These are phyloP conservation scores for Hirtodrosophila trivittata DNA, from an alignment of 2,888 invertebrate species.

Conservation along the genomic window DNA sequence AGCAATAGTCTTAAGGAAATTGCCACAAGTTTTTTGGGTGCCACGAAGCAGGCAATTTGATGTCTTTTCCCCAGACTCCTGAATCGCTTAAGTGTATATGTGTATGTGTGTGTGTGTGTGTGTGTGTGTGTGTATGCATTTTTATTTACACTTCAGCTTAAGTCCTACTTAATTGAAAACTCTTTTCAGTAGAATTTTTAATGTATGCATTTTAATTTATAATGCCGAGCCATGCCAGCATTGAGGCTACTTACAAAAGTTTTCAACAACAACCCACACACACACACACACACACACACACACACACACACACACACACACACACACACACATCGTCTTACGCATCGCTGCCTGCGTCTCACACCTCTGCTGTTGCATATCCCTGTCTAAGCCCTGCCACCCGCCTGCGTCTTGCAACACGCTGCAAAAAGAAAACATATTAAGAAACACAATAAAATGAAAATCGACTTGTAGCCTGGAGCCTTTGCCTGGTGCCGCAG, in stretches of 20 bases:
- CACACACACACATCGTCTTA: slow-evolving; percentile 24
- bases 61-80: slow-evolving; percentile 54
- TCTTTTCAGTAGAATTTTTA: slow-evolving; percentile 79
- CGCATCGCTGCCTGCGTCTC: slow-evolving; percentile 55
- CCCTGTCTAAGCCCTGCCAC: slow-evolving; percentile 63
- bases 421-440: slow-evolving; percentile 58
- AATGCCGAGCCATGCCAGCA: slow-evolving; percentile 65
- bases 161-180: slow-evolving; percentile 79
- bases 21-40: slow-evolving; percentile 75
- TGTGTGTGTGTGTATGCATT: slow-evolving; percentile 47
- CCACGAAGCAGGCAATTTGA: slow-evolving; percentile 61
- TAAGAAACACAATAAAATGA: slow-evolving; percentile 66
- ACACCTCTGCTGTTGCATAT: slow-evolving; percentile 71
- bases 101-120: slow-evolving; percentile 16
- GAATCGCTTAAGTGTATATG: slow-evolving; percentile 30
- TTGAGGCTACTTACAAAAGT: slow-evolving; percentile 70
- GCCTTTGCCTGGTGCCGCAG: slow-evolving; percentile 9
- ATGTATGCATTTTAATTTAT: slow-evolving; percentile 82
- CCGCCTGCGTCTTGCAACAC: slow-evolving; percentile 12
- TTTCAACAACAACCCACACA: slow-evolving; percentile 32
- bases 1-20: slow-evolving; percentile 79
- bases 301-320: slow-evolving; percentile 12
- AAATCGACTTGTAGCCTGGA: slow-evolving; percentile 48
- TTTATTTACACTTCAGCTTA: slow-evolving; percentile 79
- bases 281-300: slow-evolving; percentile 21